Base-by-base conservation (phyloP, 1,140 invertebrate species). In the Scaptomyza pallida region DNA sequence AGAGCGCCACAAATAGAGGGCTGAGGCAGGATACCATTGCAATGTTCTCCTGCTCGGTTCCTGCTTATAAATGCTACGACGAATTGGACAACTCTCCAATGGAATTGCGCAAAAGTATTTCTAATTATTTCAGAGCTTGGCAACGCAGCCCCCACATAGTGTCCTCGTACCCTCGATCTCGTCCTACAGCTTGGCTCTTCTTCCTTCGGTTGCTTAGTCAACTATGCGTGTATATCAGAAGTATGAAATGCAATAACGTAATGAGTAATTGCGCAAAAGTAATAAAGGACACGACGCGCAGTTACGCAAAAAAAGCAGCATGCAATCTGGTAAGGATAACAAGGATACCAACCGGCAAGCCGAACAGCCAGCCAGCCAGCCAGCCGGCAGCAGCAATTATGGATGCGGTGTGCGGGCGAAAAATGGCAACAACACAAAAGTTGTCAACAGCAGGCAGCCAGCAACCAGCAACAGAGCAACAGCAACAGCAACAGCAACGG, bases 221-320 rank as follows among this genome's bases (percentile, higher is more conserved):
- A 78, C 67, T 81, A 81, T 88, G 71, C 74, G 65, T 81, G 81
- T 75, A 78, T 88, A 89, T 88, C 82, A 75, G 43, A 69, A 86
- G 50, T 81, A 78, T 86, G 74, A 82, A 88, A 82, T 88, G 82
- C 82, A 82, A 86, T 88, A 88, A 88, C 80, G 82, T 88, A 89
- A 88, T 74, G 82, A 88, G 82, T 88, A 88, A 88, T 88, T 88
- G 82, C 72, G 83, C 83, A 82, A 82, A 72, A 72, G 72, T 75
- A 88, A 88, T 88, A 88, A 88, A 73, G 71, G 80, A 78, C 43
- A 55, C 57, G 51, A 47, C 63, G 70, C 56, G 37, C 47, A 41
- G 82, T 86, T 86, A 82, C 67, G 78, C 75, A 88, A 86, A 81
- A 45, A 57, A 30, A 9, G 26, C 65, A 61, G 56, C 82, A 82